Evolutionary conservation across 1,140 invertebrate species (phyloP), one percentile per base, ranked within the genome.

Genomic region (Batillaria attramentaria): DNA sequence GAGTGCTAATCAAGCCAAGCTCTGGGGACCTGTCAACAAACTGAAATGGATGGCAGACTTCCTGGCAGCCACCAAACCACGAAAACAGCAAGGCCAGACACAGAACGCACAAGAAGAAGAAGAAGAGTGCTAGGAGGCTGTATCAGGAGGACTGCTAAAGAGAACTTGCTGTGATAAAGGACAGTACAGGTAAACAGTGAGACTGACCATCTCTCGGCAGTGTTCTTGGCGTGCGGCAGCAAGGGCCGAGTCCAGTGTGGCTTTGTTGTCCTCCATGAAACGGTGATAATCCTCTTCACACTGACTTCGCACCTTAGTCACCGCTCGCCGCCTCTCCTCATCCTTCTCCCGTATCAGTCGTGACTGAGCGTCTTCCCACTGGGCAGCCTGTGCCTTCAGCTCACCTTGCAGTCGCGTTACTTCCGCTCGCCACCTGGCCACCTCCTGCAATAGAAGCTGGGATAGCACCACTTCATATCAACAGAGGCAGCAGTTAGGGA

Each of bases 251-350:
- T 78, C 81, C 33, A 83, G 57, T 1, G 80, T 83, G 24, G 77
- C 78, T n/a, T 82, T 79, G 72, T 82, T 80, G 33, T 85, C 83
- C 8, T 76, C 50, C 13, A 82, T 72, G 31, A 84, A 79, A n/a
- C 78, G 77, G 37, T 84, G 43, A 54, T 77, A 77, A 28, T 83
- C 78, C 33, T 72, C 69, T 50, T 85, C 77, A 68, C 79, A 79
- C 50, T 84, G 77, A 1, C 79, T 76, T 10, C 80, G 78, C 18
- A 79, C 66, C 10, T 77, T 79, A 13, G 68, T 72, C 43, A 83
- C 70, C 0, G 78, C 79, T 39, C 65, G 62, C 20, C 77, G 78
- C 33, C 72, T 20, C 73, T 84, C 84, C 1, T 28, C 50, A 18
- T 85, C 84, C 72, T 82, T 84, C 50, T 79, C 77, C 43, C 54